Evolutionary conservation across 2,888 invertebrate genomes (phyloP), one percentile per base, ranked within the genome.

Genomic region (Ecliptopera silaceata): DNA sequence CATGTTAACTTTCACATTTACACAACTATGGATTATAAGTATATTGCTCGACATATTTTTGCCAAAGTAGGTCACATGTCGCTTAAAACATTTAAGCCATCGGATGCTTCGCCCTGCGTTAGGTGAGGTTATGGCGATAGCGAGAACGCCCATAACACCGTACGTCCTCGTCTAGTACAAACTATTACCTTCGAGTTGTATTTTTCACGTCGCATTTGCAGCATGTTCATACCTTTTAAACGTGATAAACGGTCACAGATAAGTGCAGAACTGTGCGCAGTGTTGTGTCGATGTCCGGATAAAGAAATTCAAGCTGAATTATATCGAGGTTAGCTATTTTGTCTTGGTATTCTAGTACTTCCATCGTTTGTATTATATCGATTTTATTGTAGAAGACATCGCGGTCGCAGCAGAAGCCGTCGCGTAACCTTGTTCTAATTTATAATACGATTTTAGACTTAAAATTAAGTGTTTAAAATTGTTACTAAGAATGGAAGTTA

Each of bases 351-450:
- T 68, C 68, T 74, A 65, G 69, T 74, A 68, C 68, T 61, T 64
- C 70, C 61, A 68, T 60, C 73, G 74, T 71, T 76, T 73, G 64
- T 69, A 70, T 58, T 70, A 72, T 90, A 89, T 90, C 83, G 90
- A 89, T 89, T 88, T 86, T 86, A 76, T 67, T 74, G 74, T 73
- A 71, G 77, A 84, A 85, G 80, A 81, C 78, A 76, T 70, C 74
- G 75, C 71, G 75, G 76, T 65, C 71, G 76, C 66, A 79, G 79
- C 77, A 82, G 78, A 77, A 79, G 75, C 58, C 62, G 71, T 72
- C 70, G 69, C 67, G 72, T 72, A 88, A 77, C 90, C 90, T 89
- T 82, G 89, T 74, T 82, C 89, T 79, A 85, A 79, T 87, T 59
- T 87, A 79, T 75, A 6, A 10, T 74, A 43, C 38, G 54, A 42